Evolutionary conservation across 2,888 invertebrate species (phyloP).

Genomic region (Trichopria drosophilae): DNA sequence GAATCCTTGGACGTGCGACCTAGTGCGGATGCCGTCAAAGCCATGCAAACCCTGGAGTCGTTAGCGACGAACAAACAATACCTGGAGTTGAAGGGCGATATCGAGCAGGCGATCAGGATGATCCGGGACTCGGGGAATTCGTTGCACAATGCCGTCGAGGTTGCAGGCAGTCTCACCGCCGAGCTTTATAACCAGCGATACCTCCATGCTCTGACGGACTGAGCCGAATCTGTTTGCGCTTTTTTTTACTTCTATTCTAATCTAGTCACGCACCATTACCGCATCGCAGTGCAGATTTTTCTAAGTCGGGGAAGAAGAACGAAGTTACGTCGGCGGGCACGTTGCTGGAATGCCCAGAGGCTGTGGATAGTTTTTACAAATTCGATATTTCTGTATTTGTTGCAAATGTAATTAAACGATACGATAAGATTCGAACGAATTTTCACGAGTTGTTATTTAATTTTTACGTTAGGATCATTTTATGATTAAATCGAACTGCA

Average conservation of each 20-base stretch:
- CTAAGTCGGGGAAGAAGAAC: no score
- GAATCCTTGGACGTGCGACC: conserved; percentile 54
- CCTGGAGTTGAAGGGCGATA: conserved; percentile 54
- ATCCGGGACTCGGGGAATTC: conserved; percentile 64
- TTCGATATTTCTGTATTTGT: conserved; percentile 1
- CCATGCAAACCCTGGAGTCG: conserved; percentile 56
- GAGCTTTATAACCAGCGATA: conserved; percentile 60
- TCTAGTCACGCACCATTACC: no score
- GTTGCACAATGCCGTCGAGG: conserved; percentile 60
- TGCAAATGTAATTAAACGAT: neutral
- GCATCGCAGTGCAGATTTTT: no score
- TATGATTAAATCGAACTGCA: no score
- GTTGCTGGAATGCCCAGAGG: no score
- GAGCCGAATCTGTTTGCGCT: conserved; percentile 24
- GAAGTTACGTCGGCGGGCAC: no score
- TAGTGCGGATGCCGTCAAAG: conserved; percentile 56
- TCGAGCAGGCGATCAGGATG: conserved; percentile 56
- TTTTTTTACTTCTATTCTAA: no score
- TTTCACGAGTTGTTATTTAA: neutral
- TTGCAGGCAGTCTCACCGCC: conserved; percentile 59
- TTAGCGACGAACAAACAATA: conserved; percentile 58
- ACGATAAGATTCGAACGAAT: neutral
- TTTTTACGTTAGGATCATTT: no score
- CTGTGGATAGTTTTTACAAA: conserved; percentile 8
- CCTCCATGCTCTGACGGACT: conserved; percentile 51